Evolutionary conservation across 2,113 vertebrate genomes (phyloP).

Genomic region (Apteryx mantelli): DNA sequence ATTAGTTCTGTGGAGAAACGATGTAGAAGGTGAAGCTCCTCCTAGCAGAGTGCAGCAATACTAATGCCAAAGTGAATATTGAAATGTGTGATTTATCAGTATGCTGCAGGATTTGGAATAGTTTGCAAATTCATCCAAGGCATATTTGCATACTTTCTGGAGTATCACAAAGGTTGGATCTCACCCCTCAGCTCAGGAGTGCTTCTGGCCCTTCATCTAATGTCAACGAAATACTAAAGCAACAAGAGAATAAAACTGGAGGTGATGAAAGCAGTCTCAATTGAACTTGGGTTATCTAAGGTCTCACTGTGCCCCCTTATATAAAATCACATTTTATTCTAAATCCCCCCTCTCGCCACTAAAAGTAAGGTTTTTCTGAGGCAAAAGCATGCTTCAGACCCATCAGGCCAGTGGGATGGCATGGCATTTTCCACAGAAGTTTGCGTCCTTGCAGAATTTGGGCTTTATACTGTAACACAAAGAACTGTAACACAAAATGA

Average conservation of each 20-base stretch:
- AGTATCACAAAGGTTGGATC: accelerated
- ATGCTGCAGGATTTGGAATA: neutral
- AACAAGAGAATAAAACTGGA: neutral
- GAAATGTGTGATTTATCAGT: neutral
- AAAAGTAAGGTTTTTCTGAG: neutral
- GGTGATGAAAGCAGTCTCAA: accelerated
- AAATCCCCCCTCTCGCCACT: neutral
- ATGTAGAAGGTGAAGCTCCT: neutral
- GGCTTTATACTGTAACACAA: neutral
- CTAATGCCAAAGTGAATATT: neutral
- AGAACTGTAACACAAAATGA: neutral
- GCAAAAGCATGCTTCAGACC: neutral
- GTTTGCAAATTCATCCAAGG: neutral
- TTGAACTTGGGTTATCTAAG: neutral
- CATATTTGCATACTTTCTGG: neutral
- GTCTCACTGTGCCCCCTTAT: neutral
- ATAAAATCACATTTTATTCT: neutral
- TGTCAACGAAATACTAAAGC: neutral
- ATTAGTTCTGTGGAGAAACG: neutral
- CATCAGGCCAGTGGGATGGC: neutral
- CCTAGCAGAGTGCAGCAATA: accelerated
- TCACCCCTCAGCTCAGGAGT: neutral
- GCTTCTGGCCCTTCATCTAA: neutral
- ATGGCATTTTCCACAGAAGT: neutral
- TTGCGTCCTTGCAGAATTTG: neutral